These are phyloP conservation scores for Mastomys natalensis DNA, from an alignment of 2,113 vertebrate species.

Conservation along the genomic window DNA sequence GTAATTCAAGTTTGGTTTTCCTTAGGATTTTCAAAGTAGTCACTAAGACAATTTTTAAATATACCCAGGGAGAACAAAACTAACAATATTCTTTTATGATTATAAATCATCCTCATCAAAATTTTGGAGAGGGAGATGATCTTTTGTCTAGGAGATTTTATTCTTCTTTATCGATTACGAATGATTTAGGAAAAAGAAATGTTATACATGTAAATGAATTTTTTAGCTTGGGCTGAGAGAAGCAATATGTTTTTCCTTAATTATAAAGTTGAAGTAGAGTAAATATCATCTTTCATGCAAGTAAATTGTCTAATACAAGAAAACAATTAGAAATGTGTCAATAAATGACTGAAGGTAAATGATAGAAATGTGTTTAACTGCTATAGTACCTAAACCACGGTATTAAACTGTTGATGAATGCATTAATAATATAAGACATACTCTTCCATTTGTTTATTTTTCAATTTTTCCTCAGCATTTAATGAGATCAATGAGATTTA, in stretches of 20 bases:
- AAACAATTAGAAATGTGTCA: neutral
- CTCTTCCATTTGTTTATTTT: neutral
- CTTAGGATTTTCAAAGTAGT: neutral
- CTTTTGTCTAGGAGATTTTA: neutral
- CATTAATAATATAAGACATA: neutral
- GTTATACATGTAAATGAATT: neutral
- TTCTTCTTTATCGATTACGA: neutral
- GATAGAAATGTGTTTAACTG: neutral
- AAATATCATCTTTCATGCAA: neutral
- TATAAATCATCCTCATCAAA: neutral
- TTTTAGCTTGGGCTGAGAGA: neutral
- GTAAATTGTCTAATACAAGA: neutral
- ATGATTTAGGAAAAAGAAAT: neutral
- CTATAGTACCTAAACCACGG: neutral
- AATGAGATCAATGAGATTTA: neutral
- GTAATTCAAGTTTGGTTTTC: slow-evolving; percentile 37
- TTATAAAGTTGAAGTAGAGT: neutral
- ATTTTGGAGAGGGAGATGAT: neutral
- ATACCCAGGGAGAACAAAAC: neutral
- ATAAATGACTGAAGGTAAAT: slow-evolving; percentile 5
- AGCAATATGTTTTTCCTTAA: slow-evolving; percentile 47
- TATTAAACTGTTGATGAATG: slow-evolving; percentile 4
- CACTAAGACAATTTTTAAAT: neutral
- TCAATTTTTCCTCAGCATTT: slow-evolving; percentile 11
- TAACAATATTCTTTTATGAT: slow-evolving; percentile 5